phyloP scores from a whole-genome alignment of 2,113 vertebrate genomes.

The Pachypanchax playfairii region DNA sequence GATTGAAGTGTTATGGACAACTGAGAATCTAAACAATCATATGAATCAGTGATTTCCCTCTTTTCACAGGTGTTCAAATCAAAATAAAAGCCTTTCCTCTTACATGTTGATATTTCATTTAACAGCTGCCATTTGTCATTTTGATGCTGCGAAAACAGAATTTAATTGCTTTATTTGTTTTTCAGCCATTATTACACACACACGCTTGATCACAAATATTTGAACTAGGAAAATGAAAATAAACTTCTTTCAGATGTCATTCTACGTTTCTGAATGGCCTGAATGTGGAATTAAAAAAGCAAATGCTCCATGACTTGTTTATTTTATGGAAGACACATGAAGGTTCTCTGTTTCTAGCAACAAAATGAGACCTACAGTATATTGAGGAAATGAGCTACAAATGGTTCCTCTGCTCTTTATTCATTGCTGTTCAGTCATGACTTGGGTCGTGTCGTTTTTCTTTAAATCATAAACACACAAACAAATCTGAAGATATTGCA shows the following conservation, averaged over 20 bases:
- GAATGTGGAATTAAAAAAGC: slow-evolving; percentile 17
- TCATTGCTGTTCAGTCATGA: slow-evolving; percentile 16
- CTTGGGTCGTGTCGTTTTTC: slow-evolving; percentile 13
- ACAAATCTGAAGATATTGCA: slow-evolving; percentile 1
- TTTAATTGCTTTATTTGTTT: background rate
- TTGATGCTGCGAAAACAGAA: background rate
- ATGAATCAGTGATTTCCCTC: no score
- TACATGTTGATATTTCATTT: background rate
- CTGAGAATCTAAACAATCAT: no score
- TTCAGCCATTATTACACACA: slow-evolving; percentile 7
- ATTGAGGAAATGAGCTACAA: slow-evolving; percentile 33
- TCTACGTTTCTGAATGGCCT: slow-evolving; percentile 18
- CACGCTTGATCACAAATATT: slow-evolving; percentile 1
- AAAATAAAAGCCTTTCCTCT: background rate
- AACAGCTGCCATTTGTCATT: background rate
- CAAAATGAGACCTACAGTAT: slow-evolving; percentile 24
- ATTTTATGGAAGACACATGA: slow-evolving; percentile 52
- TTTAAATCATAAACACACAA: slow-evolving; percentile 27
- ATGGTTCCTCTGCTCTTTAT: slow-evolving; percentile 30
- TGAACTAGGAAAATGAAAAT: slow-evolving; percentile 6
- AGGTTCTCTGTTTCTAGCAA: slow-evolving; percentile 50
- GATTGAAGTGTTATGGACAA: no score
- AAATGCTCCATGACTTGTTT: slow-evolving; percentile 35
- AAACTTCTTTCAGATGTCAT: slow-evolving; percentile 3
- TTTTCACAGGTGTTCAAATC: no score